Evolutionary conservation across 2,113 vertebrate species (phyloP), one percentile per base, ranked within the genome.

Genomic region (Uria aalge): DNA sequence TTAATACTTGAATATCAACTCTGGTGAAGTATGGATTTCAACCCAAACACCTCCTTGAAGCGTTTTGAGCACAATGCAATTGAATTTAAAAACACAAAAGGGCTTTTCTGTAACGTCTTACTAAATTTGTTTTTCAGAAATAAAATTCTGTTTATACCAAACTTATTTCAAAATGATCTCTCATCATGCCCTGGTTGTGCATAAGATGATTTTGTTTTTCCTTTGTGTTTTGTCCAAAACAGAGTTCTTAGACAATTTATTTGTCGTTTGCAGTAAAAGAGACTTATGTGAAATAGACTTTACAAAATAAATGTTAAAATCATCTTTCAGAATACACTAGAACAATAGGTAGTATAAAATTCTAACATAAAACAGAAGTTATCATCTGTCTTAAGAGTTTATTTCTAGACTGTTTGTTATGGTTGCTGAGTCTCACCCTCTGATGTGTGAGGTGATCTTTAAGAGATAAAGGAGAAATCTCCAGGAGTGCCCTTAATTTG

Each of bases 401-500:
- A 3, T 63, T 32, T 85, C 29, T 55, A 29, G 1, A 7, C 53
- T 53, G 14, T 40, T 67, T 68, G 27, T 50, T 57, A 53, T 4
- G 16, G 40, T 32, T 92, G 52, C n/a, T 14, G 26, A 80, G 6
- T 55, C 55, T 89, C 15, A 19, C 23, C n/a, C 47, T 96, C 89
- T 87, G 56, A 78, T 94, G 15, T 21, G 63, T 62, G 86, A 96
- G 52, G 67, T 84, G 83, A 93, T 91, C 84, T 92, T 92, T 56
- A 40, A 78, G 72, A 87, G 48, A 45, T 16, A 76, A 92, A 95
- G 93, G 89, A 92, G 89, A 95, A 96, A 94, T 95, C 95, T 96
- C 90, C 95, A 95, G 93, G 91, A 96, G 94, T 84, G 91, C 53
- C 80, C 41, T 91, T 91, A 89, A 97, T 95, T 91, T 91, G 69